These are phyloP conservation scores for Galbula dea DNA, from an alignment of 2,113 vertebrate species.

Conservation along the genomic window DNA sequence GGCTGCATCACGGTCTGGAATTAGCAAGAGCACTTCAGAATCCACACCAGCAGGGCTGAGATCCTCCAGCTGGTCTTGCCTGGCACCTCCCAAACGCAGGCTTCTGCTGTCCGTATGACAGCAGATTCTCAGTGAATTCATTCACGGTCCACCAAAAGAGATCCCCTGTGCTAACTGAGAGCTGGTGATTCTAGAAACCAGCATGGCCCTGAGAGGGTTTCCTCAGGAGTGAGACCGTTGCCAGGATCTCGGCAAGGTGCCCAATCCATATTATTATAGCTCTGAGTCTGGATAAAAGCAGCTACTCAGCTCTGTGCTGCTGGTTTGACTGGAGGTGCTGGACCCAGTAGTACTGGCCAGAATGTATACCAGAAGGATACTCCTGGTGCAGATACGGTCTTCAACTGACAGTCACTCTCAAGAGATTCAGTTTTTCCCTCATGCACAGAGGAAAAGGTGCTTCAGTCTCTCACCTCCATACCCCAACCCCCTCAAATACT, in stretches of 20 bases:
- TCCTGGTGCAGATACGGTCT: neutral
- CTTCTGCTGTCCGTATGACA: neutral
- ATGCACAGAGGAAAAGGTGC: neutral
- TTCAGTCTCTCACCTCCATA: neutral
- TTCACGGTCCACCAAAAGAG: neutral
- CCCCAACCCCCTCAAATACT: neutral
- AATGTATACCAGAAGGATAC: neutral
- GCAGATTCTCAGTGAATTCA: neutral
- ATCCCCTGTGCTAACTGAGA: neutral
- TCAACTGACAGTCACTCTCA: neutral
- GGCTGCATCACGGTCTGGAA: neutral
- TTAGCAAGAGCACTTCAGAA: neutral
- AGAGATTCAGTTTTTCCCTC: neutral
- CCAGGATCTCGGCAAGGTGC: neutral
- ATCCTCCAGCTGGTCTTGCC: neutral
- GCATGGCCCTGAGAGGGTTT: neutral
- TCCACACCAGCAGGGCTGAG: accelerated
- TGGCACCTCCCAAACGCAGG: neutral
- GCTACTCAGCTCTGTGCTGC: neutral
- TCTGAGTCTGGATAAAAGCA: neutral
- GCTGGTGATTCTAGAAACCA: neutral
- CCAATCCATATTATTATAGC: accelerated
- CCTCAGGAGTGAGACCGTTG: neutral
- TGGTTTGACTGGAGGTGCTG: neutral
- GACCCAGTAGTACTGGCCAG: neutral